Evolutionary conservation across 2,888 invertebrate genomes (phyloP), one percentile per base, ranked within the genome.

Genomic region (Willowsia nigromaculata): DNA sequence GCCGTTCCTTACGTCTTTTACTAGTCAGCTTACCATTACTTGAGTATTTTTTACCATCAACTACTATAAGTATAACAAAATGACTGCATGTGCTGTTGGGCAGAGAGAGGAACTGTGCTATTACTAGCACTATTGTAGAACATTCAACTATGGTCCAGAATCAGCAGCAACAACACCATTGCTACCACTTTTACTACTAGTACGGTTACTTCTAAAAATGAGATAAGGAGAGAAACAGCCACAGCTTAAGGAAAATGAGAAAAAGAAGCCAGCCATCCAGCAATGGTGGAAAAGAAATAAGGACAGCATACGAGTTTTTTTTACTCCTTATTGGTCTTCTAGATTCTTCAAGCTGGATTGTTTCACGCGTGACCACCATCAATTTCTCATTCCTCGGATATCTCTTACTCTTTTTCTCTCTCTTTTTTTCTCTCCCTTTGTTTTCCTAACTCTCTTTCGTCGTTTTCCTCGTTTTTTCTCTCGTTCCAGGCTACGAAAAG

Each of bases 341-440:
- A 83, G 50, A 53, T 88, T 84, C 78, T 85, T 85, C 80, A 85
- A 80, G 83, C 86, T 86, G 78, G 86, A 90, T 86, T 86, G 86
- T 62, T 90, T 83, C 83, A 90, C 86, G 90, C 90, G 90, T 90
- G 90, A 90, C 90, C 90, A 85, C 90, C 82, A 87, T 90, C 90
- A 90, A 86, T 90, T 90, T 89, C 86, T 86, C 90, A 86, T 90
- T 90, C 83, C 83, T 76, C 37, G 81, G 59, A 90, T 85, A 82
- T 85, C 86, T 90, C 80, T 86, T 74, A 37, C 43, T 80, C 53
- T 40, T 65, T 78, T 88, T 82, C 62, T 86, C 80, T 18, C 47
- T 65, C 22, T 71, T 74, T 30, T 18, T 56, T 53, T 50, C 11
- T 53, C 15, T 13, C 50, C 37, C 13, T 82, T 59, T 82, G 43